Percentiles rank a stretch among this genome's conserved stretches.
Evolutionary conservation across 2,113 vertebrate species (phyloP).

Genomic region (Ovibos moschatus): DNA sequence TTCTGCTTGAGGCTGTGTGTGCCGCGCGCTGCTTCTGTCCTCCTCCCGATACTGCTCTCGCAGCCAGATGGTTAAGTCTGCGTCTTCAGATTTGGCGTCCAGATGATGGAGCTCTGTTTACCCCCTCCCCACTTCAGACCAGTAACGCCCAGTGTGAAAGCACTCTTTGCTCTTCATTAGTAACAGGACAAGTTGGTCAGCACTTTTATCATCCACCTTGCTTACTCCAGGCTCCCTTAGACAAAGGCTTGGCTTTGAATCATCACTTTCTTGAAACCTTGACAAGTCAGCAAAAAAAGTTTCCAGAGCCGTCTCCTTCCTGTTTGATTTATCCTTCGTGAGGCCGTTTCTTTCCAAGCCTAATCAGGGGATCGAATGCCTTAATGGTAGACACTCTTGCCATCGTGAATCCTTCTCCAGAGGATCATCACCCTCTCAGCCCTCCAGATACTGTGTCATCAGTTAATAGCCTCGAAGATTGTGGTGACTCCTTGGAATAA

Average conservation of each 20-base stretch:
- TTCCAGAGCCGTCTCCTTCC: neutral
- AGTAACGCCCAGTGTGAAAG: neutral
- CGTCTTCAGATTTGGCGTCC: rapidly evolving
- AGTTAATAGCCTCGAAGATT: neutral
- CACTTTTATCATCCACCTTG: neutral
- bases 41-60: rapidly evolving
- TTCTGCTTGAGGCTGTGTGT: neutral
- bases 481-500: neutral
- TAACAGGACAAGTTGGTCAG: neutral
- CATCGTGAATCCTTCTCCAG: neutral
- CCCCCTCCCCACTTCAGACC: neutral
- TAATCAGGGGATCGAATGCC: neutral
- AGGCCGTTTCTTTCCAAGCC: neutral
- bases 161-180: neutral
- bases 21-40: rapidly evolving
- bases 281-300: neutral
- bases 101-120: neutral
- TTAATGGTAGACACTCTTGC: neutral
- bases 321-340: neutral
- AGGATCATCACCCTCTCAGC: neutral
- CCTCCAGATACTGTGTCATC: neutral
- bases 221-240: neutral
- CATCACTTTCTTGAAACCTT: neutral
- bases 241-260: neutral
- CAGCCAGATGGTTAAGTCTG: too few species aligned